Evolutionary conservation across 2,797 vertebrate genomes (phyloP).

Genomic region (Pteronotus mesoamericanus): DNA sequence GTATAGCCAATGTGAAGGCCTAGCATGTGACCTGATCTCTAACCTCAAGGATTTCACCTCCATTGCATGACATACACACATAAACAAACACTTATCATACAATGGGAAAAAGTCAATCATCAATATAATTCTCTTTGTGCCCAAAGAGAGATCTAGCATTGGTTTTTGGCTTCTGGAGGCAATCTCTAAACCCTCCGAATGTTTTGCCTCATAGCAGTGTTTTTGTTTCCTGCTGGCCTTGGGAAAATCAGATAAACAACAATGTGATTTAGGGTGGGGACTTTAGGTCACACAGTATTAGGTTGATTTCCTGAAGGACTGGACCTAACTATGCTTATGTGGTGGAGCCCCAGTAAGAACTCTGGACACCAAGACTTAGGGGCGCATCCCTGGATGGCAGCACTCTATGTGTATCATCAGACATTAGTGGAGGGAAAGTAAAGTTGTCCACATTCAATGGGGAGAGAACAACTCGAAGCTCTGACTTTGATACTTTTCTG

Average conservation of each 20-base stretch:
- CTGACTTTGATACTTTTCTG: background rate
- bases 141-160: background rate
- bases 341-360: background rate
- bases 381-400: background rate
- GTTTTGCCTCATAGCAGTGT: background rate
- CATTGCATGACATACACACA: background rate
- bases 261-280: background rate
- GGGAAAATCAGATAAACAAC: background rate
- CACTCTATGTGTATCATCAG: background rate
- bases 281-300: background rate
- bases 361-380: background rate
- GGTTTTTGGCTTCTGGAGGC: background rate
- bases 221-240: background rate
- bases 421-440: background rate
- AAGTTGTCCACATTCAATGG: background rate
- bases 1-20: background rate
- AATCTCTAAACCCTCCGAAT: background rate
- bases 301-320: background rate
- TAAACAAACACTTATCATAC: background rate
- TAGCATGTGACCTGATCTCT: background rate
- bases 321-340: background rate
- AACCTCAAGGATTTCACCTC: background rate
- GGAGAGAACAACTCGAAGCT: background rate
- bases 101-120: constrained; percentile 3
- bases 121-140: background rate